Evolutionary conservation across 2,113 vertebrate genomes (phyloP), one percentile per base, ranked within the genome.

Genomic region (Struthidea cinerea): DNA sequence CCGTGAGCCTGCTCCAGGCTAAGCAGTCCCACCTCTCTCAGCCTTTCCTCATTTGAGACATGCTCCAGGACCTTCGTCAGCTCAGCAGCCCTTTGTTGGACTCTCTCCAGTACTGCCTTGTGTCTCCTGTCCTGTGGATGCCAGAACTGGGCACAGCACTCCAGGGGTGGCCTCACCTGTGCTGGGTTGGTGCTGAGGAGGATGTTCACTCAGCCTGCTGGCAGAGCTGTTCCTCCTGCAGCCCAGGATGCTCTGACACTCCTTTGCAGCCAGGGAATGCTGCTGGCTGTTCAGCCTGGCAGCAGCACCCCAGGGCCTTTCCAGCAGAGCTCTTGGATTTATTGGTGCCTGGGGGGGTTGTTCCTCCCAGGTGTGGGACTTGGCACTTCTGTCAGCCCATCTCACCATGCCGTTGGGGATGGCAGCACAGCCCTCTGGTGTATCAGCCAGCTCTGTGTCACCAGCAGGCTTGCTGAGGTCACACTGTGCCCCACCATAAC

Each of bases 361-460:
- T 23, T 79, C 28, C 50, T 55, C 2, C 10, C 35, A 6, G 18
- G 9, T 44, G 24, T 1, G 5, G 28, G 27, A 44, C n/a, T 33
- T 12, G 0, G 30, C 28, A 15, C 3, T 32, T 49, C 20, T 44
- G 13, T 8, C 35, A 85, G 63, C 47, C 46, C 33, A 4, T 37
- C 74, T 56, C 53, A 6, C 7, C 46, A 18, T 11, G 20, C 47
- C 35, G 7, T 0, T 35, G 18, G 42, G 61, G n/a, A 18, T 44
- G 61, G 82, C 81, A 91, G 63, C 78, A 21, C 0, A 0, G 16
- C 17, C n/a, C 30, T 37, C 30, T 42, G 69, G 37, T 0, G 0
- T 30, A 0, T 11, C 37, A 61, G 68, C 21, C n/a, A 1, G 22
- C 13, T 19, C 16, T 27, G 28, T 53, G 69, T 6, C 32, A 12